Evolutionary conservation across 2,888 invertebrate genomes (phyloP).

Genomic region (Limnephilus lunatus): DNA sequence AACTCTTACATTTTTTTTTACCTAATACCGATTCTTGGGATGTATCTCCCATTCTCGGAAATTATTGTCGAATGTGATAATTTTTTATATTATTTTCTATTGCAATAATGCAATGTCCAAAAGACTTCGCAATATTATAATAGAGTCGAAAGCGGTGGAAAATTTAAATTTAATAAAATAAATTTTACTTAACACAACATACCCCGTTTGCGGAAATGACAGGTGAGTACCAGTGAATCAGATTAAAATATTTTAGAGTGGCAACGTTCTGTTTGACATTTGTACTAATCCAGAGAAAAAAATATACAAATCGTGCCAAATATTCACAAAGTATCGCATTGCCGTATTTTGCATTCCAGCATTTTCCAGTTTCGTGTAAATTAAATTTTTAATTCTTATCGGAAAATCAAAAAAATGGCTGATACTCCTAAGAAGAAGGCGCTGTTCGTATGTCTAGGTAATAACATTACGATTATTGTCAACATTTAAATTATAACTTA

Average conservation of each 20-base stretch:
- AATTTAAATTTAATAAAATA: not conserved
- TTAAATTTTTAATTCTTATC: not conserved
- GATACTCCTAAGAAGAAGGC: conserved; percentile 70
- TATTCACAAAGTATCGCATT: conserved; percentile 15
- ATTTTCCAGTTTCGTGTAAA: not conserved
- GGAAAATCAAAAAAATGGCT: conserved; percentile 35
- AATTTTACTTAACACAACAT: not conserved
- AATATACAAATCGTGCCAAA: not conserved
- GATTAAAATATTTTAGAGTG: not conserved
- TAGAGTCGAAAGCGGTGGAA: not conserved
- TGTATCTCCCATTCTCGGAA: too few species aligned
- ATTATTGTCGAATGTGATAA: too few species aligned
- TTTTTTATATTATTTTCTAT: too few species aligned
- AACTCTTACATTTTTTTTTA: too few species aligned
- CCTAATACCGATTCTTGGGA: too few species aligned
- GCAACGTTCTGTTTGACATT: not conserved
- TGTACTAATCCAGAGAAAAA: not conserved
- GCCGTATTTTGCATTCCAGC: conserved; percentile 6
- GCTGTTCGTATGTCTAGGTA: conserved; percentile 75
- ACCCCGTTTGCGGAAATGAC: not conserved
- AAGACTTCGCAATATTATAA: not conserved
- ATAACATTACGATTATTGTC: conserved; percentile 42
- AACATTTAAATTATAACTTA: not conserved
- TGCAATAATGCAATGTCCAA: not conserved
- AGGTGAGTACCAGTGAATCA: not conserved